A percentile compares a stretch with the other conserved stretches of the same genome.
Conservation (phyloP, 30 jellyfish, hydroid and myxozoan species). For the Hydractinia symbiolongicarpus region DNA sequence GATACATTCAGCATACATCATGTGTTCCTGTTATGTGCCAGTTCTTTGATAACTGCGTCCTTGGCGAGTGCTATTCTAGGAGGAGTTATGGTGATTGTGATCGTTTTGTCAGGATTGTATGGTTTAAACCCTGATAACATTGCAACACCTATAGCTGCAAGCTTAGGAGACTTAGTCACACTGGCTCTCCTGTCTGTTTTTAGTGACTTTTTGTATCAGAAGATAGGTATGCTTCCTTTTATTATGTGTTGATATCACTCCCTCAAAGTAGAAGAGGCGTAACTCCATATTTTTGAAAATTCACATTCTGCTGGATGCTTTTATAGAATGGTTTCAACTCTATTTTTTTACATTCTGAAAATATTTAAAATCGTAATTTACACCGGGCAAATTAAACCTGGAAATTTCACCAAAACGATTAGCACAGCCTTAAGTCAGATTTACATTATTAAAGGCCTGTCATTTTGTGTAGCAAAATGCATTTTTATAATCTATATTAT, state of each 20-base stretch:
- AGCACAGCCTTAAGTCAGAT: too few relatives aligned
- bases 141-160: slow-evolving; percentile 99
- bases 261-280: background rate
- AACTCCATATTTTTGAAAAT: background rate
- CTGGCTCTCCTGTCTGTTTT: slow-evolving; percentile 79
- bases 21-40: slow-evolving; percentile 89
- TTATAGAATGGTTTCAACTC: background rate
- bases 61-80: slow-evolving; percentile 89
- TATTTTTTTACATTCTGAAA: too few relatives aligned
- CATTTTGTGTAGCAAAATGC: too few relatives aligned
- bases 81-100: slow-evolving; percentile 79
- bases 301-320: background rate
- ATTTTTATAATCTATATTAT: too few relatives aligned
- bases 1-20: slow-evolving; percentile 79
- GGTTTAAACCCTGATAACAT: slow-evolving; percentile 94
- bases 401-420: too few relatives aligned
- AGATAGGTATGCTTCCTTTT: slow-evolving; percentile 49
- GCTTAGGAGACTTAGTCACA: slow-evolving; percentile 93
- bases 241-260: background rate
- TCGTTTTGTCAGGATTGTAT: slow-evolving; percentile 48
- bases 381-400: too few relatives aligned
- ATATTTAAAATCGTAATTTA: background rate
- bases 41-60: slow-evolving; percentile 88
- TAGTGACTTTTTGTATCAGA: slow-evolving; percentile 59
- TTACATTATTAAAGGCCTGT: too few relatives aligned